Percentiles rank a stretch among this genome's conserved stretches.
phyloP scores from a whole-genome alignment of 2,797 vertebrate species.

The Coendou prehensilis region DNA sequence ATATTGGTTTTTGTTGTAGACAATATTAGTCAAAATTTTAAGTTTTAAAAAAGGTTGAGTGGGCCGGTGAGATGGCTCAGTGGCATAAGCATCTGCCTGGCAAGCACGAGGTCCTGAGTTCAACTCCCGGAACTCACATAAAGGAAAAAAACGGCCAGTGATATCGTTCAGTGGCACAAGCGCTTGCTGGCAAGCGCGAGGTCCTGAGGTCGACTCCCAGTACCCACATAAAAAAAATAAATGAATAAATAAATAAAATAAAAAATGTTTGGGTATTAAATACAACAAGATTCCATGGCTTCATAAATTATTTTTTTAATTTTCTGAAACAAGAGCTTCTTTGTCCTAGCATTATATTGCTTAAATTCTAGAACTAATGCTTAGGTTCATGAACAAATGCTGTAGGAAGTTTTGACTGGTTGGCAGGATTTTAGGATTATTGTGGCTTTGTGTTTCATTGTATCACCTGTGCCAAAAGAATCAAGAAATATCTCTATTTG shows the following conservation, averaged over 20 bases:
- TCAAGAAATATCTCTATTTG: not conserved
- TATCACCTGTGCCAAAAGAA: not conserved
- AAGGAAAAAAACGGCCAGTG: no score
- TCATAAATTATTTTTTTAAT: not conserved
- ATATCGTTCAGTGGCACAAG: no score
- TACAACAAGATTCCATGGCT: not conserved
- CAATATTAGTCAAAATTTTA: not conserved
- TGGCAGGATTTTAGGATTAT: not conserved
- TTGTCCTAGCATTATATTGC: not conserved
- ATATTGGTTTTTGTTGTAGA: not conserved
- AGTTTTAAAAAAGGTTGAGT: not conserved
- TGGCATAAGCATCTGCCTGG: no score
- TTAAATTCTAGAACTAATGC: not conserved
- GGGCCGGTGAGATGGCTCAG: no score
- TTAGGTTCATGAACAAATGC: not conserved
- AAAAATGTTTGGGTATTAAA: not conserved
- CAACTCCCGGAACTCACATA: no score
- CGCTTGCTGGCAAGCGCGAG: no score
- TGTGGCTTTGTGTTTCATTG: not conserved
- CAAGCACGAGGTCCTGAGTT: no score
- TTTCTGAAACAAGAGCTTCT: conserved; percentile 23
- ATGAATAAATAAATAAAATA: no score
- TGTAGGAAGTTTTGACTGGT: not conserved
- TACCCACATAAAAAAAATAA: no score
- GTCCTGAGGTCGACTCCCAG: no score